phyloP scores from a whole-genome alignment of 2,113 vertebrate genomes.

The Pseudorectes ferrugineus region DNA sequence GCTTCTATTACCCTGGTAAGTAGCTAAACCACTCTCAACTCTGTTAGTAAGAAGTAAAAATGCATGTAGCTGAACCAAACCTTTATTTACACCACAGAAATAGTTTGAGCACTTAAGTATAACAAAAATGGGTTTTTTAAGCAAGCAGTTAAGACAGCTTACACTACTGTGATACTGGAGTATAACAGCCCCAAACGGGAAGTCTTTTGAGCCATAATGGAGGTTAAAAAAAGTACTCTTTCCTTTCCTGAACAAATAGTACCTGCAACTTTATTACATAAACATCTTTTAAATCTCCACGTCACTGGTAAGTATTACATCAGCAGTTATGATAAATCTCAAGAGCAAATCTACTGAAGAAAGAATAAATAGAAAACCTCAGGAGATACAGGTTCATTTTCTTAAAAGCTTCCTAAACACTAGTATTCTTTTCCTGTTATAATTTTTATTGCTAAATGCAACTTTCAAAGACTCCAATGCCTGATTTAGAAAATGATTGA shows the following conservation, averaged over 20 bases:
- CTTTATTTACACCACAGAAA: background rate
- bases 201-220: background rate
- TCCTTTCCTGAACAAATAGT: background rate
- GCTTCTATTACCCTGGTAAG: background rate
- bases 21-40: background rate
- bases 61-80: background rate
- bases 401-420: background rate
- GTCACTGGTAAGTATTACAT: background rate
- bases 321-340: background rate
- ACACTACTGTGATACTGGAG: background rate
- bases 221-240: background rate
- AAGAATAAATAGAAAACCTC: background rate
- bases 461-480: background rate
- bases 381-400: background rate
- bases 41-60: background rate
- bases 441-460: background rate
- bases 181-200: background rate
- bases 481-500: background rate
- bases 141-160: background rate
- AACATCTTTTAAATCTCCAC: background rate
- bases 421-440: background rate
- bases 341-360: background rate
- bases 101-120: background rate
- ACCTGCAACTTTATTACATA: background rate
- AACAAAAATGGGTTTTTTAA: background rate